Conservation (phyloP, 1,140 invertebrate genomes). For the Bursaphelenchus mucronatus region DNA sequence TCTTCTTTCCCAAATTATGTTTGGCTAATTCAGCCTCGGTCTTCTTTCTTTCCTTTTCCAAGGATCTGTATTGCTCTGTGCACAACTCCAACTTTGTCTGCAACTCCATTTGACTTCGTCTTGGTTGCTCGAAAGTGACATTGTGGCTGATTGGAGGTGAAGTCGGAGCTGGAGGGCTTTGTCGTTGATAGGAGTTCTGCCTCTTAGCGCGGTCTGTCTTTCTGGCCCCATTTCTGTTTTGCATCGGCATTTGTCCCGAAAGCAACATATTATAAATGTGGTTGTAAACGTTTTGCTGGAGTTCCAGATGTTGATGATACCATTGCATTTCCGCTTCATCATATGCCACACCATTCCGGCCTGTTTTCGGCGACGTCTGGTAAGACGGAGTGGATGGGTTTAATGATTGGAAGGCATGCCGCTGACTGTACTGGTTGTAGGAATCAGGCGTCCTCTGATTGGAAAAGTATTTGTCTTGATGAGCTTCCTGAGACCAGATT, state of each 20-base stretch:
- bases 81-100: constrained; percentile 69
- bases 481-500: too few species aligned
- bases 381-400: too few species aligned
- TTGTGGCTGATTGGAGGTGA: constrained; percentile 3
- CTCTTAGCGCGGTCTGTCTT: background rate
- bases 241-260: constrained; percentile 22
- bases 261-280: constrained; percentile 40
- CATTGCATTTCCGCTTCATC: constrained; percentile 44
- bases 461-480: too few species aligned
- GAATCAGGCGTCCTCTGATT: too few species aligned
- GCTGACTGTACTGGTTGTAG: too few species aligned
- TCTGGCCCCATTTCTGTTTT: constrained; percentile 11
- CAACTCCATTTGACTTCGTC: constrained; percentile 8
- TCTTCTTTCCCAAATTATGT: constrained; percentile 74
- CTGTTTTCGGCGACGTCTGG: too few species aligned
- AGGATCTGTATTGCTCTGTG: constrained; percentile 75
- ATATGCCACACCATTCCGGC: constrained; percentile 21
- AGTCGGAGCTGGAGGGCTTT: constrained; percentile 5
- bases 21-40: constrained; percentile 77
- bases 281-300: constrained; percentile 49
- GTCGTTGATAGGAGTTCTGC: background rate
- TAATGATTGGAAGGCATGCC: too few species aligned
- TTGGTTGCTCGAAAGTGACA: constrained; percentile 3
- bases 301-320: constrained; percentile 49
- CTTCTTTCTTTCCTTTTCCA: constrained; percentile 77